Evolutionary conservation across 2,797 vertebrate genomes (phyloP).

Genomic region (Vireo griseus): DNA sequence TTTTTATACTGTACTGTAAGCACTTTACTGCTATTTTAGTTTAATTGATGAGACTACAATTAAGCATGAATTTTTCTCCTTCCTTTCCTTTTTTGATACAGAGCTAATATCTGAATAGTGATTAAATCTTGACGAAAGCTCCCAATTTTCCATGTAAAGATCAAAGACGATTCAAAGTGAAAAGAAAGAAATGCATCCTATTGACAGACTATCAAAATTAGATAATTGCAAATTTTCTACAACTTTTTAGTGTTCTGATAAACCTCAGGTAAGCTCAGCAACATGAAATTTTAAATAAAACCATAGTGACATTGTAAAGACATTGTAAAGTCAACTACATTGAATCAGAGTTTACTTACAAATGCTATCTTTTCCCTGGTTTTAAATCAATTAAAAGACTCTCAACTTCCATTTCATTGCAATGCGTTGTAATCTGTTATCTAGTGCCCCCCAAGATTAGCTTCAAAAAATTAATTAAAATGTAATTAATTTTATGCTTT

Average conservation of each 20-base stretch:
- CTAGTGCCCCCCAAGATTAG: background rate
- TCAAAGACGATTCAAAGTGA: background rate
- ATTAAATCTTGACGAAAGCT: background rate
- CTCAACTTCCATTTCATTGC: background rate
- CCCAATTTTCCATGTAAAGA: background rate
- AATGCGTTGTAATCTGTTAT: background rate
- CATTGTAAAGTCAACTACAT: background rate
- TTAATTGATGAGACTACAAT: background rate
- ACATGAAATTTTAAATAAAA: background rate
- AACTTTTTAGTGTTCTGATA: background rate
- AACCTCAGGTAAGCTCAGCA: background rate
- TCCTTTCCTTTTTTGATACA: background rate
- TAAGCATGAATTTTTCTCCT: background rate
- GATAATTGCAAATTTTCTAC: background rate
- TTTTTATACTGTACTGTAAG: background rate
- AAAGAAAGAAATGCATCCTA: background rate
- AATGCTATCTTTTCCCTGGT: background rate
- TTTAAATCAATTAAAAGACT: background rate
- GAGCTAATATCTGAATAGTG: background rate
- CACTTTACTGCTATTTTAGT: background rate
- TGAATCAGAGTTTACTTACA: background rate
- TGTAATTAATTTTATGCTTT: conserved; percentile 41
- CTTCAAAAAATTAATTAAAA: conserved; percentile 44
- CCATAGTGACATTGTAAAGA: background rate
- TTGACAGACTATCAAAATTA: background rate